Evolutionary conservation across 1,140 invertebrate species (phyloP), one percentile per base, ranked within the genome.

Genomic region (Geopemphigus sp.): DNA sequence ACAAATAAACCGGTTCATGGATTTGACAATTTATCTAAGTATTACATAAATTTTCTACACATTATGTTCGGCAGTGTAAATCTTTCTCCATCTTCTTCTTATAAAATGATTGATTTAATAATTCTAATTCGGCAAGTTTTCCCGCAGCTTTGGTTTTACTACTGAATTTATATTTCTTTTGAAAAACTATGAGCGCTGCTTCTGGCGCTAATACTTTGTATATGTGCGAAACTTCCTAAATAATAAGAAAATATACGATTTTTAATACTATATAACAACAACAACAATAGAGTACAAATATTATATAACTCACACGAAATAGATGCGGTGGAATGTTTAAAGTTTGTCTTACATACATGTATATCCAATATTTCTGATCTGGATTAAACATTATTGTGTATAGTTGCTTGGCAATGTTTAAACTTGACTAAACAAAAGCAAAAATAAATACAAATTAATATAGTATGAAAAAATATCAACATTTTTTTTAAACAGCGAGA

Each of bases 131-230:
- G 15, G 15, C 26, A 32, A 63, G 59, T 29, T 32, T 19, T 32
- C 26, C 26, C 14, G 26, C 26, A 17, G 59, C 59, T 4, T 17
- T 17, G 0, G 0, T 32, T 29, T 11, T 63, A 6, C 26, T 29
- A 5, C 5, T 8, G 15, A 63, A 15, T 32, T 63, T 63, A 63
- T 32, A 63, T 17, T 29, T 63, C 19, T 63, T 63, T 63, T 63
- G 26, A 63, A 63, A 63, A 63, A 63, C 32, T 29, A 63, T 63
- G 15, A 63, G 14, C 17, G 59, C 59, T 63, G 59, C 59, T 63
- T 63, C 29, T 32, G 59, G 59, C 5, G 26, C 26, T 32, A 63
- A 15, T 14, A 63, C 2, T 32, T 26, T 32, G 14, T 17, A 19
- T 29, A 63, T 17, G 10, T 63, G 12, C 19, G 15, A 4, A 63